Evolutionary conservation across 2,888 invertebrate genomes (phyloP), one percentile per base, ranked within the genome.

Genomic region (Lithophane semibrunnea): DNA sequence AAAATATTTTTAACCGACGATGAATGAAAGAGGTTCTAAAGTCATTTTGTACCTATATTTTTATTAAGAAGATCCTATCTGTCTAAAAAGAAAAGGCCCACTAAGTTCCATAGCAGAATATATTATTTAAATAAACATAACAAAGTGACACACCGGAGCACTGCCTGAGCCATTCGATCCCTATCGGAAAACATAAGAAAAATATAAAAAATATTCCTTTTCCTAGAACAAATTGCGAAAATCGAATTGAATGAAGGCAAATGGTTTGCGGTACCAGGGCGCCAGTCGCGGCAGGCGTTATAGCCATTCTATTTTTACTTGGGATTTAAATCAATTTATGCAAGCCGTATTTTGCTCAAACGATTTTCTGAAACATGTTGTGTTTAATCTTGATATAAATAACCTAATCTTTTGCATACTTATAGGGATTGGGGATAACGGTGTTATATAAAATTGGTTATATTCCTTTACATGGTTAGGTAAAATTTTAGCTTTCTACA

Each of bases 281-380:
- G 61, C 49, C 61, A 67, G 71, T 29, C 47, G 60, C 18, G 44
- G 18, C 65, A 73, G 65, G 56, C 67, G 81, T 13, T 75, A 58
- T 60, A 54, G 67, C 58, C 78, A 77, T 82, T 81, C 77, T 77
- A 72, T 81, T 82, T 81, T 82, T 77, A 77, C 82, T 77, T 72
- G 29, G 72, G 64, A 49, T 65, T 77, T 71, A 73, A 76, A 74
- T 70, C 66, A 81, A 74, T 77, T 63, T 75, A 71, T 65, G 68
- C 68, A 73, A 58, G 52, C 75, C 52, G 72, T 78, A 63, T 77
- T 77, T 29, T 3, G 49, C 18, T 69, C 42, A n/a, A 61, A 58
- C 69, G 61, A 67, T 73, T 61, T 70, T 29, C 67, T 52, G 42
- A 54, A 79, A 54, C 66, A 79, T 73, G 74, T 73, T 73, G 74